Evolutionary conservation across 2,797 vertebrate species (phyloP).

Genomic region (Pogoniulus pusillus): DNA sequence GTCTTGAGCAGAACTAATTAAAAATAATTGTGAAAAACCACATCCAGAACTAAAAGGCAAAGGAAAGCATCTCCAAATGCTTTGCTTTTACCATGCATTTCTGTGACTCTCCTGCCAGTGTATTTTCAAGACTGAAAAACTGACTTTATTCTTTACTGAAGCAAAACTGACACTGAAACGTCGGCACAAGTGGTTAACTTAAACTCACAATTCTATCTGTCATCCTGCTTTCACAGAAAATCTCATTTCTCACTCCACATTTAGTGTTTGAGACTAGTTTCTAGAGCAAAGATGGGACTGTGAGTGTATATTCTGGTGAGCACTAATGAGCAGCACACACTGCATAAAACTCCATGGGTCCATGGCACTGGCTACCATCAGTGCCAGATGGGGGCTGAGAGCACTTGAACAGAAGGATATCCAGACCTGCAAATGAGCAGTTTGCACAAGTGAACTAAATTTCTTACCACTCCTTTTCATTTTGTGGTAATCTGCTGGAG

Average conservation of each 20-base stretch:
- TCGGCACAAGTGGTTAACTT: not conserved
- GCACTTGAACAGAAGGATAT: not conserved
- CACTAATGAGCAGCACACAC: not conserved
- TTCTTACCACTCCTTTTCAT: not conserved
- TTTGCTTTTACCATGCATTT: not conserved
- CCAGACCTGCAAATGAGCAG: not conserved
- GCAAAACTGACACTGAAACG: not conserved
- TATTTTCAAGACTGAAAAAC: not conserved
- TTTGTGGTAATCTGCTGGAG: not conserved
- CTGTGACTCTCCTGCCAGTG: not conserved
- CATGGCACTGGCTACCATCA: not conserved
- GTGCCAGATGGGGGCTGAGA: not conserved
- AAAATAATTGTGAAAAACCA: conserved; percentile 91
- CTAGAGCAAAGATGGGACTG: not conserved
- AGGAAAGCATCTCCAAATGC: conserved; percentile 60
- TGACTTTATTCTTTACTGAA: not conserved
- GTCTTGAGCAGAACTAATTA: conserved; percentile 88
- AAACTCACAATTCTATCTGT: not conserved
- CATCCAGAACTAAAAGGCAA: conserved; percentile 81
- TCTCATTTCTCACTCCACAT: not conserved
- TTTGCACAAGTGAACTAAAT: not conserved
- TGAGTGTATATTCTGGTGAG: too few relatives aligned
- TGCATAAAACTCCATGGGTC: not conserved
- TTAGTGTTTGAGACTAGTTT: not conserved
- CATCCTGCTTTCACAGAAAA: not conserved